These are phyloP conservation scores for Umimayanthus kanabou DNA, from an alignment of 92 coral and sea anemone genomes.

Conservation along the genomic window DNA sequence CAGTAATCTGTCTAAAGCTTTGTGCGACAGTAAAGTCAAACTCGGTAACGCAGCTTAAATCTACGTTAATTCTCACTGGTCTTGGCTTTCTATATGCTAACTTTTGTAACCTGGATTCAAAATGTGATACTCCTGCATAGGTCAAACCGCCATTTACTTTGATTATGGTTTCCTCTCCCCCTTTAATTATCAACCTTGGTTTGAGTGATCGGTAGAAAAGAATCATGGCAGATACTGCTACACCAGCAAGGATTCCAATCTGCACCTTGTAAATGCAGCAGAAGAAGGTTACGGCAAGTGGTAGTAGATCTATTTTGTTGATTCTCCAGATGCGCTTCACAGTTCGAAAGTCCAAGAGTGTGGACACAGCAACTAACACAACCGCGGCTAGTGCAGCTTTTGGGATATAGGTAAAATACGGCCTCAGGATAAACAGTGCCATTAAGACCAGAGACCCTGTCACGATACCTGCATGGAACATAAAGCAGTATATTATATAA, in stretches of 20 bases:
- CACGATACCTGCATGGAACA: background rate
- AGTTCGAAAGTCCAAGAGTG: slow-evolving; percentile 8
- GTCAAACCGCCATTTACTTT: slow-evolving; percentile 26
- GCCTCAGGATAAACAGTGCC: background rate
- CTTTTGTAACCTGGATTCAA: background rate
- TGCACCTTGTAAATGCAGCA: slow-evolving; percentile 14
- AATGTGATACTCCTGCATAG: slow-evolving; percentile 1
- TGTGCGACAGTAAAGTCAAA: slow-evolving; percentile 52
- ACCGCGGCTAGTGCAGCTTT: slow-evolving; percentile 28
- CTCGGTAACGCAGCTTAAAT: slow-evolving; percentile 35
- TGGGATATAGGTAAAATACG: slow-evolving; percentile 17
- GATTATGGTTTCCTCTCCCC: background rate
- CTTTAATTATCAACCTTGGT: slow-evolving; percentile 5
- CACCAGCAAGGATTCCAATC: slow-evolving; percentile 15
- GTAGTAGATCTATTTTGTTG: slow-evolving; percentile 19
- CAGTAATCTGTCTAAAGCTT: slow-evolving; percentile 37
- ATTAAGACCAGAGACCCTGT: slow-evolving; percentile 13
- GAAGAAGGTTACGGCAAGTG: slow-evolving; percentile 4
- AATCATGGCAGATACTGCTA: slow-evolving; percentile 3
- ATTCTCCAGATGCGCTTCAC: slow-evolving; percentile 17
- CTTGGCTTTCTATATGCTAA: background rate
- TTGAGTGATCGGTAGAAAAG: background rate
- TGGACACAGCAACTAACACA: slow-evolving; percentile 8
- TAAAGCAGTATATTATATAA: background rate
- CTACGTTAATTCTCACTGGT: background rate